Conservation (phyloP, 92 coral and sea anemone species). For the Nematostella vectensis region DNA sequence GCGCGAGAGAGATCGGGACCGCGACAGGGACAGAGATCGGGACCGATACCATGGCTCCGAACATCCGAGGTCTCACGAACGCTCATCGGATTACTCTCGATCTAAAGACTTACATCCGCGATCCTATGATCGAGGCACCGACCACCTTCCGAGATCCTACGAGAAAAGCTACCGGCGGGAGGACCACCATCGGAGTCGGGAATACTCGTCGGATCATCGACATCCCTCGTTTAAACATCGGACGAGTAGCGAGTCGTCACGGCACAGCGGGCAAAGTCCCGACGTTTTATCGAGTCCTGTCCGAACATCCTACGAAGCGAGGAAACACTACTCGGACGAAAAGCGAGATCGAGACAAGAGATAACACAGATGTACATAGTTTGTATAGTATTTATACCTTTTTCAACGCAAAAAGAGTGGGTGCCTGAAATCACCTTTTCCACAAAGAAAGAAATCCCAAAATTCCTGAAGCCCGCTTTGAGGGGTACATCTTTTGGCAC, state of each 20-base stretch:
- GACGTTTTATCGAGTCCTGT: conserved; percentile 20
- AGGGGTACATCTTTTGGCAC: too few species aligned
- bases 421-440: too few species aligned
- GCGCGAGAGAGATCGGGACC: conserved; percentile 53
- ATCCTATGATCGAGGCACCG: conserved; percentile 51
- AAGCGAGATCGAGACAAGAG: conserved; percentile 67
- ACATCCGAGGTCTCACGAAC: conserved; percentile 57
- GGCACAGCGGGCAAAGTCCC: conserved; percentile 25
- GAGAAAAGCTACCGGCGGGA: conserved; percentile 53
- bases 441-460: too few species aligned
- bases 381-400: not conserved
- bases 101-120: conserved; percentile 57
- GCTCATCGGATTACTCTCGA: conserved; percentile 67
- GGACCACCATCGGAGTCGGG: conserved; percentile 71
- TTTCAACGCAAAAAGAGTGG: too few species aligned
- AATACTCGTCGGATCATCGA: conserved; percentile 67
- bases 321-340: conserved; percentile 58
- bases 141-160: conserved; percentile 62
- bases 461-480: too few species aligned
- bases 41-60: conserved; percentile 55
- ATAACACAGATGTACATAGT: conserved; percentile 23
- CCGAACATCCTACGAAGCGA: conserved; percentile 29
- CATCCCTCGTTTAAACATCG: conserved; percentile 65
- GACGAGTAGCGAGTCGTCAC: conserved; percentile 35
- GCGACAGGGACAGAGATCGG: conserved; percentile 40